These are phyloP conservation scores for Nixonia krombeini DNA, from an alignment of 1,140 invertebrate species.

Conservation along the genomic window DNA sequence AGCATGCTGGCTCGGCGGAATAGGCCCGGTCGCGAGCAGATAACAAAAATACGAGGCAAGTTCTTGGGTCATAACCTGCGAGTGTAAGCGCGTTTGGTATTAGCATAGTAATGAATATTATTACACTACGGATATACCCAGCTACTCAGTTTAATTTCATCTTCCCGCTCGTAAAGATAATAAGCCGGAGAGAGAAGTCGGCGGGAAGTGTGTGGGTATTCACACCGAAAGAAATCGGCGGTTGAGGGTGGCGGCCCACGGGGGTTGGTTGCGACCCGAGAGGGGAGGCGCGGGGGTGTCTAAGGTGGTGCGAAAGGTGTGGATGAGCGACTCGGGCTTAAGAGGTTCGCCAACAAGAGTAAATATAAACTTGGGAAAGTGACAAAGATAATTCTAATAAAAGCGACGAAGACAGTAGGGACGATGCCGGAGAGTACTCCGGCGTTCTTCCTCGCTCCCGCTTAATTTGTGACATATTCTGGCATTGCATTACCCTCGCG, in stretches of 20 bases:
- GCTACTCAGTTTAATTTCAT: conserved; percentile 72
- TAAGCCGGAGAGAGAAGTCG: conserved; percentile 65
- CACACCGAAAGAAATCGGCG: conserved; percentile 42
- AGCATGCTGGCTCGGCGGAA: too few species aligned
- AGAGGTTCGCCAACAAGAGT: conserved; percentile 68
- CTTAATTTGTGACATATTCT: conserved; percentile 71
- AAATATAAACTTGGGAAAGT: conserved; percentile 73
- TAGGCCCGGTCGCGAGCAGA: conserved; percentile 60
- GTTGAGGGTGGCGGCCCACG: conserved; percentile 36
- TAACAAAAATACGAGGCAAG: conserved; percentile 71
- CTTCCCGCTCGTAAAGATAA: conserved; percentile 72
- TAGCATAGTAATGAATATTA: conserved; percentile 74
- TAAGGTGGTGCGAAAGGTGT: conserved; percentile 33
- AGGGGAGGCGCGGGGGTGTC: too few species aligned
- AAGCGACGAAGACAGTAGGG: conserved; percentile 61
- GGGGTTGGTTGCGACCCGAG: conserved; percentile 21
- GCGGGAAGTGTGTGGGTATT: conserved; percentile 32
- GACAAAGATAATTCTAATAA: conserved; percentile 74
- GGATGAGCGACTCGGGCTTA: conserved; percentile 60
- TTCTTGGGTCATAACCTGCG: conserved; percentile 66
- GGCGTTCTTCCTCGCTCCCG: conserved; percentile 51
- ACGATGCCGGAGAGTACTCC: conserved; percentile 57
- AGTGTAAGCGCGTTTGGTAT: conserved; percentile 65
- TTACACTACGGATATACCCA: conserved; percentile 68
- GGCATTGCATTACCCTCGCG: conserved; percentile 59